A percentile compares a stretch with the other conserved stretches of the same genome.
Evolutionary conservation across 2,888 invertebrate genomes (phyloP).

Genomic region (Portevinia maculata): DNA sequence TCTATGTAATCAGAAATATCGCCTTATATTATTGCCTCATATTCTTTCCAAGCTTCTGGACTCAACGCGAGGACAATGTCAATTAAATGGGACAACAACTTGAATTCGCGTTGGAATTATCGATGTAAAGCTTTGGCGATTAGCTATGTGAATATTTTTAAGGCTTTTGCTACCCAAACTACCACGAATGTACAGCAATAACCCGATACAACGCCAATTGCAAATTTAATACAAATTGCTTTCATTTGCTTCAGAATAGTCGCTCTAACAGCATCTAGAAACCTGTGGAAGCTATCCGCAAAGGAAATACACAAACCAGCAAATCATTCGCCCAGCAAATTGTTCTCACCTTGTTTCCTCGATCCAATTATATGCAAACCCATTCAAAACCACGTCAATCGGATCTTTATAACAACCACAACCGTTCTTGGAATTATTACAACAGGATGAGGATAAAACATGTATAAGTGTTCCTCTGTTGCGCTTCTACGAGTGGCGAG

Average conservation of each 20-base stretch:
- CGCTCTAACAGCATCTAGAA: background rate
- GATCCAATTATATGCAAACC: constrained; percentile 63
- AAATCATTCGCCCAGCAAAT: constrained; percentile 47
- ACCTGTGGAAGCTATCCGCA: background rate
- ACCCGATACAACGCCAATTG: background rate
- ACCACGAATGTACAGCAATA: background rate
- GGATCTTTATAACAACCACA: constrained; percentile 2
- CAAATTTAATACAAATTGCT: constrained; percentile 19
- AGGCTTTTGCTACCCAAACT: too few relatives aligned
- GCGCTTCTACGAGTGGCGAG: constrained; percentile 51
- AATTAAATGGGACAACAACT: too few relatives aligned
- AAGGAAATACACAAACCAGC: constrained; percentile 40
- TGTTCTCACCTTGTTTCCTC: constrained; percentile 55
- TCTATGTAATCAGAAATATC: too few relatives aligned
- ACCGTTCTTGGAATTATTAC: constrained; percentile 33
- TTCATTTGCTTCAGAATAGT: constrained; percentile 5
- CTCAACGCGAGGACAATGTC: too few relatives aligned
- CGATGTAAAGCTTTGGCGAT: too few relatives aligned
- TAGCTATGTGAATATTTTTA: too few relatives aligned
- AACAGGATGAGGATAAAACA: constrained; percentile 46
- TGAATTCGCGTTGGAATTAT: too few relatives aligned
- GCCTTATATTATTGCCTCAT: too few relatives aligned
- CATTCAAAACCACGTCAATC: constrained; percentile 39
- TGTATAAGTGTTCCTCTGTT: constrained; percentile 68
- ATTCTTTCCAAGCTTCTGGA: too few relatives aligned